Evolutionary conservation across 1,140 invertebrate genomes (phyloP).

Genomic region (Cotesia glomerata): DNA sequence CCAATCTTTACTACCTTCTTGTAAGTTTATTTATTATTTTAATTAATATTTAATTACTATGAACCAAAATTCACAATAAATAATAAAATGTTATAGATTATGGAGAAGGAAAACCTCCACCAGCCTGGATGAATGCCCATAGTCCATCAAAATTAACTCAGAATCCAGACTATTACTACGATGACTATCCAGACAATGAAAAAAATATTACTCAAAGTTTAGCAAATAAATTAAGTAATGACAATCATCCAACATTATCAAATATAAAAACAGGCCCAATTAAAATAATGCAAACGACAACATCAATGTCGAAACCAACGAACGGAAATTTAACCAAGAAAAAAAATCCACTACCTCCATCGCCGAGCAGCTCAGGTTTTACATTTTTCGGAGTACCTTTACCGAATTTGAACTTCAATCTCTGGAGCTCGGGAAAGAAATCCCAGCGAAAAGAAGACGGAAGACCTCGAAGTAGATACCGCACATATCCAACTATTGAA

Average conservation of each 20-base stretch:
- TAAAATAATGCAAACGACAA: conserved; percentile 15
- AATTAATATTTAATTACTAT: neutral
- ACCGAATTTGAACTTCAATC: conserved; percentile 73
- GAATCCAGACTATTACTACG: conserved; percentile 81
- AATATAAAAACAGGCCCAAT: conserved; percentile 35
- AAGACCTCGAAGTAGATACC: conserved; percentile 50
- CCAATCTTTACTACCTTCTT: conserved; percentile 52
- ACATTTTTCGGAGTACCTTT: conserved; percentile 85
- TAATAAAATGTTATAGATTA: conserved; percentile 34
- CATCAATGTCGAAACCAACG: conserved; percentile 8
- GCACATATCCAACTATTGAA: conserved; percentile 61
- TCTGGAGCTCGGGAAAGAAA: conserved; percentile 66
- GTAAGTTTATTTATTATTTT: conserved; percentile 39
- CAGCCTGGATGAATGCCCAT: conserved; percentile 47
- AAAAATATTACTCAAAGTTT: conserved; percentile 60
- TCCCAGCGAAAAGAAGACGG: conserved; percentile 60
- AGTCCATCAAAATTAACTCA: conserved; percentile 64
- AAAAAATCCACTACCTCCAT: conserved; percentile 48
- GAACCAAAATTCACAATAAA: too few species aligned
- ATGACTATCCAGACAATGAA: conserved; percentile 79
- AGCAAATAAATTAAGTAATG: conserved; percentile 24
- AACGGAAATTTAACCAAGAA: conserved; percentile 19
- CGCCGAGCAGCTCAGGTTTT: conserved; percentile 68
- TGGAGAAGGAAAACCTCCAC: conserved; percentile 31
- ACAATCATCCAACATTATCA: neutral